A percentile compares a stretch with the other conserved stretches of the same genome.
Evolutionary conservation across 2,797 vertebrate species (phyloP).

Genomic region (Chloroceryle inda): DNA sequence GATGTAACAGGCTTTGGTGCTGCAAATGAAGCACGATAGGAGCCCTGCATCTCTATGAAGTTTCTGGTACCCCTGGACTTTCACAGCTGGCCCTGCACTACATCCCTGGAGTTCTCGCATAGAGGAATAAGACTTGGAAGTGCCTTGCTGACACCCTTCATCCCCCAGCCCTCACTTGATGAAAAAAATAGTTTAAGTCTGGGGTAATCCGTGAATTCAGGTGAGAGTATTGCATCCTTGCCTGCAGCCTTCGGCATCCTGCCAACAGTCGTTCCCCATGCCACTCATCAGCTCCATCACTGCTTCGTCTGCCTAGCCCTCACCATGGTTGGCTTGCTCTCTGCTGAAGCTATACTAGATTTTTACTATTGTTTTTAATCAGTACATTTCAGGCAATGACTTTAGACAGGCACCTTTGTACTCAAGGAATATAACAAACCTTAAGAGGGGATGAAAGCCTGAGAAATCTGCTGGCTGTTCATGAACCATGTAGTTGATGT

Average conservation of each 20-base stretch:
- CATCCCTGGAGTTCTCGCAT: background rate
- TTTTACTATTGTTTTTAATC: background rate
- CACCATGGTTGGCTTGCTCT: background rate
- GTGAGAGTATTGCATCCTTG: background rate
- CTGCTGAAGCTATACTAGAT: background rate
- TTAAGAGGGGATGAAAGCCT: background rate
- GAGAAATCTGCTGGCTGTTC: background rate
- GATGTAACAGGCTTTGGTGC: background rate
- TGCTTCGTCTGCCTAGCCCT: background rate
- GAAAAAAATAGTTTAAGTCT: background rate
- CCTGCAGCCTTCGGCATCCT: background rate
- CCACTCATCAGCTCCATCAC: background rate
- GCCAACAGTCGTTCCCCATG: background rate
- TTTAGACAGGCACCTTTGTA: background rate
- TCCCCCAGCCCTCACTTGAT: background rate
- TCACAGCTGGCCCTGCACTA: background rate
- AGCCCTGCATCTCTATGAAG: background rate
- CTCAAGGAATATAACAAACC: background rate
- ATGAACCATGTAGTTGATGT: background rate
- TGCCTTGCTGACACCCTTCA: background rate
- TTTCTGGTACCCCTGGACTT: background rate
- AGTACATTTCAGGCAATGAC: background rate
- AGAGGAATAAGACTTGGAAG: background rate
- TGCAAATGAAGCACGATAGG: accelerated
- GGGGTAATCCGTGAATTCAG: background rate